Conservation (phyloP, 2,888 invertebrate species). For the Balanococcus diminutus region DNA sequence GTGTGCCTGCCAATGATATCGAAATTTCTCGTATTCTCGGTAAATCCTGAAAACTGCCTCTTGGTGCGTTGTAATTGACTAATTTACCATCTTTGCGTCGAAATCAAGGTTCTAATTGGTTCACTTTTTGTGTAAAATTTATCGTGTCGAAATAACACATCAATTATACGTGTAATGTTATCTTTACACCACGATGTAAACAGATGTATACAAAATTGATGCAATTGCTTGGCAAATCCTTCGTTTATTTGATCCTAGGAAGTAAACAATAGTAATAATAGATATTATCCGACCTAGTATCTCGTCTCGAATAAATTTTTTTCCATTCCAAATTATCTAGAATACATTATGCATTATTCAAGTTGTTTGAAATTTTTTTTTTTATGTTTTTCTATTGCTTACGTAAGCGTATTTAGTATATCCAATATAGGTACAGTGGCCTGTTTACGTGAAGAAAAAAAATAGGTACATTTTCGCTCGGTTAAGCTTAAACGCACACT, state of each 20-base stretch:
- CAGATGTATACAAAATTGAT: background rate
- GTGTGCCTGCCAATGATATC: background rate
- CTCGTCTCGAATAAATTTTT: background rate
- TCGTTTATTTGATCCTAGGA: background rate
- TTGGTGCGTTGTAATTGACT: background rate
- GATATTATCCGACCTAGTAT: background rate
- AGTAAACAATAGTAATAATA: slow-evolving; percentile 18
- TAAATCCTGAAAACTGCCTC: background rate
- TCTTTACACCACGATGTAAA: background rate
- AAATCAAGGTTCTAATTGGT: background rate
- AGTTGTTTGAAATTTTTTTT: background rate
- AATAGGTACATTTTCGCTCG: background rate
- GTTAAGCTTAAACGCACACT: background rate
- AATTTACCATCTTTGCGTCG: background rate
- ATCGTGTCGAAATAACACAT: background rate
- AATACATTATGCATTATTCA: too few species aligned
- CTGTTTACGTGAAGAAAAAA: background rate
- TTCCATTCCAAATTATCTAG: background rate
- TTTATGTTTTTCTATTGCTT: too few species aligned
- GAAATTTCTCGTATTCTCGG: background rate
- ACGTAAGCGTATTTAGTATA: too few species aligned
- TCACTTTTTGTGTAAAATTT: background rate
- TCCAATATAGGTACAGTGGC: background rate
- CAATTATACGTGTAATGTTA: background rate
- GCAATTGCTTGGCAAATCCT: background rate